A percentile compares a stretch with the other conserved stretches of the same genome.
Evolutionary conservation across 2,888 invertebrate genomes (phyloP).

Genomic region (Scaptodrosophila latifasciaeformis): DNA sequence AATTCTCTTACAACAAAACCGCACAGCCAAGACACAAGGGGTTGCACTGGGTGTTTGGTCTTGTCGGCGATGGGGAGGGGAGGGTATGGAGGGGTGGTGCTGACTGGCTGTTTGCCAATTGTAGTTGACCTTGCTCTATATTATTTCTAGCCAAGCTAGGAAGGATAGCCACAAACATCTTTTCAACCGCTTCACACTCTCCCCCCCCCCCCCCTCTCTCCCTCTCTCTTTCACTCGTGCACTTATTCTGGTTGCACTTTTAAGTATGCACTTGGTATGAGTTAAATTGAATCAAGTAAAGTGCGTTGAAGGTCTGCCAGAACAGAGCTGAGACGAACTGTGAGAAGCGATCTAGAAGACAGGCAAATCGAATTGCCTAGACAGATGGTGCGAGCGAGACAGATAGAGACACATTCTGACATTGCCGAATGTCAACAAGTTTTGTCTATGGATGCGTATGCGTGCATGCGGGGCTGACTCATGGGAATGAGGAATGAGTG

Average conservation of each 20-base stretch:
- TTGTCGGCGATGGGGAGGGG: background rate
- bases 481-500: too few species aligned
- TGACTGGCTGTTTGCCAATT: too few species aligned
- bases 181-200: too few species aligned
- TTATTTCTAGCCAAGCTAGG: too few species aligned
- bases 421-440: slow-evolving; percentile 62
- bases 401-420: slow-evolving; percentile 43
- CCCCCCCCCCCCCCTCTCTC: slow-evolving; percentile 7
- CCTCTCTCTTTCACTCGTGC: background rate
- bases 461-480: too few species aligned
- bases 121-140: slow-evolving; percentile 57
- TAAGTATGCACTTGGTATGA: slow-evolving; percentile 36
- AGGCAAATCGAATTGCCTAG: background rate
- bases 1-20: slow-evolving; percentile 51
- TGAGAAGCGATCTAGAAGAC: slow-evolving; percentile 1
- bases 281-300: too few species aligned
- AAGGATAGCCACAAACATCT: too few species aligned
- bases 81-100: too few species aligned
- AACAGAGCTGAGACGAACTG: background rate
- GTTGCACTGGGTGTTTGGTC: too few species aligned
- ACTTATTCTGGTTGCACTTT: slow-evolving; percentile 34
- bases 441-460: slow-evolving; percentile 1
- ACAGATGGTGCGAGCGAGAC: background rate
- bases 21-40: too few species aligned
- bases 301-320: slow-evolving; percentile 40